Evolutionary conservation across 2,888 invertebrate species (phyloP), one percentile per base, ranked within the genome.

Genomic region (Frankliniella fusca): DNA sequence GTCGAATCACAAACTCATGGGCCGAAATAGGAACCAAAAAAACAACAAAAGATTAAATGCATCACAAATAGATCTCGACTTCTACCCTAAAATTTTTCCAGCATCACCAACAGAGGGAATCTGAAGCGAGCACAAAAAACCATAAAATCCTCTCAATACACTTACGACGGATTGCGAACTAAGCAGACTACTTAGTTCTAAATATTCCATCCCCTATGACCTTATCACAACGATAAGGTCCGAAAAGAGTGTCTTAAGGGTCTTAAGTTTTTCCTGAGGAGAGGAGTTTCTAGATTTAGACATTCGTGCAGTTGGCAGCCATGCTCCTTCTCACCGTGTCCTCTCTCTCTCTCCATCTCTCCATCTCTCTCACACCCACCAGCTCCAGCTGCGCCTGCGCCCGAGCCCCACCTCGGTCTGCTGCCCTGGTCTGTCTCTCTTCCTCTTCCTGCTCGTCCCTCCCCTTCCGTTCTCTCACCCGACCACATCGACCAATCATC

Each of bases 61-160:
- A 76, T 76, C 70, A 76, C 70, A 76, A 76, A 76, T 76, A 76
- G 27, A 23, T 76, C 23, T 76, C 70, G 70, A 76, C 70, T 76
- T 76, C 70, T 76, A 27, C 70, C 70, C 27, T 27, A 76, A 27
- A 27, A 27, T 76, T 76, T 76, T 27, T 27, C 23, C 70, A 76
- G 23, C 27, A 27, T 27, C 70, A 76, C 70, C 70, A 76, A 76
- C 70, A 76, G 15, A 27, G 11, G 1, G 27, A 20, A 12, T 20
- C 54, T 54, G 18, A 38, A 38, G 38, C 2, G 38, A 38, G 38
- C 38, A 38, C 54, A 20, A 54, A 54, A 54, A 54, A 12, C 10
- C 15, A 54, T 9, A 15, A 12, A 12, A 54, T 20, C 54, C 18
- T 11, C 54, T 20, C 54, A 20, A 54, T 54, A 5, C 18, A 20